A percentile compares a stretch with the other conserved stretches of the same genome.
Evolutionary conservation across 2,888 invertebrate species (phyloP).

Genomic region (Ormyrus rosae): DNA sequence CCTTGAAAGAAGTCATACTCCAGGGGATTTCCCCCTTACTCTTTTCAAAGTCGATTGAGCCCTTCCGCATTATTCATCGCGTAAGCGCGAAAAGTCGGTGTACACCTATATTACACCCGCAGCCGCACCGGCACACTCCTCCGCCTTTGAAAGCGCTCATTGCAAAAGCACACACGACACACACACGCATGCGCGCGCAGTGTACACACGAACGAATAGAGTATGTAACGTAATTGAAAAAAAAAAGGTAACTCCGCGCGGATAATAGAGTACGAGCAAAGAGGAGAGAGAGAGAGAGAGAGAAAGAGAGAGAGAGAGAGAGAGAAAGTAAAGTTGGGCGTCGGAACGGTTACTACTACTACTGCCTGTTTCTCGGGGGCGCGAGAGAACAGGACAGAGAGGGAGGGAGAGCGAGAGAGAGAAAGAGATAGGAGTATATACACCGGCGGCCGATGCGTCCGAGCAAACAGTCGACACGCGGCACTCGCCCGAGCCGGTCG

Average conservation of each 20-base stretch:
- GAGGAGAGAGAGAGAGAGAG: neutral
- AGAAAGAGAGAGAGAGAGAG: slow-evolving; percentile 4
- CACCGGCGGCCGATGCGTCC: slow-evolving; percentile 64
- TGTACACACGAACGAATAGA: too few species aligned
- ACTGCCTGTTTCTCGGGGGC: neutral
- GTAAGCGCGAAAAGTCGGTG: too few species aligned
- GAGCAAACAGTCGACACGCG: slow-evolving; percentile 74
- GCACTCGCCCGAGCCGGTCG: slow-evolving; percentile 67
- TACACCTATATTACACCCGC: too few species aligned
- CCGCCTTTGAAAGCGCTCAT: slow-evolving; percentile 10
- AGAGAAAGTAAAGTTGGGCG: neutral
- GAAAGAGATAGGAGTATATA: slow-evolving; percentile 46
- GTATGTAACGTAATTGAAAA: too few species aligned
- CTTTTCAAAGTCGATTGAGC: too few species aligned
- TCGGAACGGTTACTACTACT: too few species aligned
- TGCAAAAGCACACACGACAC: neutral
- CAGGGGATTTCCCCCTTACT: too few species aligned
- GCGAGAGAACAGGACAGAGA: neutral
- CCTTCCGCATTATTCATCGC: too few species aligned
- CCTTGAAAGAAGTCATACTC: too few species aligned
- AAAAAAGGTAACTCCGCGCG: neutral
- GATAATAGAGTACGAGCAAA: neutral
- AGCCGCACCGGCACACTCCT: neutral
- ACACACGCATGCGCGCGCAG: too few species aligned
- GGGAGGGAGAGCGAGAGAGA: slow-evolving; percentile 6